These are phyloP conservation scores for Apostichopus leukothele DNA, from an alignment of 53 echinoderm and acorn worm species.

Conservation along the genomic window DNA sequence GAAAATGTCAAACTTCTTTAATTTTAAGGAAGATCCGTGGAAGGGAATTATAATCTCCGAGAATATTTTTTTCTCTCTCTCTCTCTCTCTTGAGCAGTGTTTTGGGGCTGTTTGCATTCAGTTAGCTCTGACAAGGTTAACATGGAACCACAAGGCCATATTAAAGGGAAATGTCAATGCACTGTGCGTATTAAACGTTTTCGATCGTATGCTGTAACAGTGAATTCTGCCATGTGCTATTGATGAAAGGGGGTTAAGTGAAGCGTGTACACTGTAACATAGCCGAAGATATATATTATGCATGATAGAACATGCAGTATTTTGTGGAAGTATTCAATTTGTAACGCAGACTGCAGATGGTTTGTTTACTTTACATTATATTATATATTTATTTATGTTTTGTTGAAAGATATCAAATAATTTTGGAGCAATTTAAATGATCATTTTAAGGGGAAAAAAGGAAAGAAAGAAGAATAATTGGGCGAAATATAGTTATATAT, in stretches of 20 bases:
- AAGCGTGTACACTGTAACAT: neutral
- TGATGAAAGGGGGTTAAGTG: neutral
- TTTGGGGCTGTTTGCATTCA: neutral
- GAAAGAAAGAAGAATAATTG: no score
- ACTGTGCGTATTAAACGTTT: slow-evolving; percentile 9
- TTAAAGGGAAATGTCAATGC: neutral
- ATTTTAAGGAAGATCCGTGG: neutral
- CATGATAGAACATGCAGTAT: no score
- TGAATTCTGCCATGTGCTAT: neutral
- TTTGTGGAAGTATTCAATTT: no score
- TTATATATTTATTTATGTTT: no score
- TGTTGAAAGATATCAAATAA: no score
- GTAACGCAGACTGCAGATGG: no score
- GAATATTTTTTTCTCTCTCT: neutral
- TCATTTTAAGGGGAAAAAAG: no score
- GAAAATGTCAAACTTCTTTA: slow-evolving; percentile 14
- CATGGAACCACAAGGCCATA: neutral
- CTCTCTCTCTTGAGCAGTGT: neutral
- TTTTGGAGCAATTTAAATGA: no score
- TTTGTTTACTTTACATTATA: no score
- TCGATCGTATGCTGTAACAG: neutral
- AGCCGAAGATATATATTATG: no score
- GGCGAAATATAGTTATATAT: no score
- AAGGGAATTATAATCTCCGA: neutral
- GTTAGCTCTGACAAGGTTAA: slow-evolving; percentile 23